A percentile compares a stretch with the other conserved stretches of the same genome.
These are phyloP conservation scores for Proterorhinus semilunaris DNA, from an alignment of 2,113 vertebrate species.

Conservation along the genomic window DNA sequence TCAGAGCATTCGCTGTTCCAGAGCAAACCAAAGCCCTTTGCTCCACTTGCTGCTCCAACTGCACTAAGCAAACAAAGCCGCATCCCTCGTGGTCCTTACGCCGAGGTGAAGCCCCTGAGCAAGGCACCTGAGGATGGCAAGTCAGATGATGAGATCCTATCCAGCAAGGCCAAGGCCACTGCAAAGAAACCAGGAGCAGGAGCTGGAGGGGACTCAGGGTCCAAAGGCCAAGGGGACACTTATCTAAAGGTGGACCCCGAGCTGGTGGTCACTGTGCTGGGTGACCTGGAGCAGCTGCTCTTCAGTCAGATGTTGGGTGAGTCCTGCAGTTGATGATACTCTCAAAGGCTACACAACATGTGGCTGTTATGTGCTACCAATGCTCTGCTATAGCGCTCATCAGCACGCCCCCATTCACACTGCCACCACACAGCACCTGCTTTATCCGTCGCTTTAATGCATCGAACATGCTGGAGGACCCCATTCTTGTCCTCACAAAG, in stretches of 20 bases:
- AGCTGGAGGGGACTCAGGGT: conserved; percentile 63
- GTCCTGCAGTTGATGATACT: conserved; percentile 59
- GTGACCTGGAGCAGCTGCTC: conserved; percentile 96
- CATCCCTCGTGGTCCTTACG: conserved; percentile 93
- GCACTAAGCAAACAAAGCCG: conserved; percentile 87
- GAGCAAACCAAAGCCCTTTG: conserved; percentile 83
- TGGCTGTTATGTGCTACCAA: conserved; percentile 35
- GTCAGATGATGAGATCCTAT: conserved; percentile 92
- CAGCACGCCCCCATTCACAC: conserved; percentile 52
- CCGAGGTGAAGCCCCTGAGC: conserved; percentile 95
- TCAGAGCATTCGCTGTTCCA: conserved; percentile 95
- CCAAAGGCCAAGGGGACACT: conserved; percentile 76
- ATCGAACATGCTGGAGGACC: background rate
- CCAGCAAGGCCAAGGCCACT: conserved; percentile 84
- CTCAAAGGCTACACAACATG: conserved; percentile 1
- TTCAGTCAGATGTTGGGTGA: conserved; percentile 99
- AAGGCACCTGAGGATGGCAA: conserved; percentile 88
- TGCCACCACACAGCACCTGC: conserved; percentile 47
- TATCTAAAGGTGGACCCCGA: conserved; percentile 98
- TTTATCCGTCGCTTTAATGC: conserved; percentile 35
- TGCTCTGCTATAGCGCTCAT: conserved; percentile 6
- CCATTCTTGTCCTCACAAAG: conserved; percentile 21
- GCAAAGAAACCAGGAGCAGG: conserved; percentile 70
- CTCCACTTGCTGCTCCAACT: conserved; percentile 79
- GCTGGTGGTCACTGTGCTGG: conserved; percentile 96